phyloP scores from a whole-genome alignment of 2,888 invertebrate species.

The Cheilosia variabilis region DNA sequence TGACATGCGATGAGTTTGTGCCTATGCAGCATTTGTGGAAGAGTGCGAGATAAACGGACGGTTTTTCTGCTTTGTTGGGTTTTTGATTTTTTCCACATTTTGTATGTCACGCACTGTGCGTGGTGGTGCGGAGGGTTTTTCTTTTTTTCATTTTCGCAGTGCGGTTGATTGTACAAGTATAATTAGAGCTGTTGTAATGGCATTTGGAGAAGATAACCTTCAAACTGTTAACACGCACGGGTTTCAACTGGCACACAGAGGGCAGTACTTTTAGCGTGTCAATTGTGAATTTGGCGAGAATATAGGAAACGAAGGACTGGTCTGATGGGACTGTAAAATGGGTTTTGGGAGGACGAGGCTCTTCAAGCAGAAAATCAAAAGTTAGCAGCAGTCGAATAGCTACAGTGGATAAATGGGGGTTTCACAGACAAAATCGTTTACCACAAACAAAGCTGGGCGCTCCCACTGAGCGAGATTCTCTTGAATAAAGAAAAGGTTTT shows the following conservation, averaged over 20 bases:
- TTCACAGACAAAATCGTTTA: too few relatives aligned
- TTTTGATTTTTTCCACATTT: conserved; percentile 8
- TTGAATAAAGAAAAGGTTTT: too few relatives aligned
- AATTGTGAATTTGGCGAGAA: background rate
- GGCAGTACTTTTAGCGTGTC: background rate
- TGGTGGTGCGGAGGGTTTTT: background rate
- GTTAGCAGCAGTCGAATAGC: too few relatives aligned
- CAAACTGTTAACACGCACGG: background rate
- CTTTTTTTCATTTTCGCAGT: background rate
- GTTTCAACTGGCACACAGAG: background rate
- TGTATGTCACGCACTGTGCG: conserved; percentile 33
- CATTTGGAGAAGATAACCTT: conserved; percentile 34
- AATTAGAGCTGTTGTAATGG: conserved; percentile 45
- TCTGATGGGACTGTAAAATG: too few relatives aligned
- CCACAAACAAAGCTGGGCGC: too few relatives aligned
- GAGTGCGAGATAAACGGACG: conserved; percentile 10
- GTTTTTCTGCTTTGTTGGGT: conserved; percentile 28
- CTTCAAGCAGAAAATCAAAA: too few relatives aligned
- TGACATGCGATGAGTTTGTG: conserved; percentile 34
- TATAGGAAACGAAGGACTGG: too few relatives aligned
- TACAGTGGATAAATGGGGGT: too few relatives aligned
- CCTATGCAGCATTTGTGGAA: conserved; percentile 4
- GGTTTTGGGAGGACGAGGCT: too few relatives aligned
- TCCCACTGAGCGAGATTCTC: too few relatives aligned
- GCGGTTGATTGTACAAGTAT: conserved; percentile 8